phyloP scores from a whole-genome alignment of 2,797 vertebrate species.

The Parambassis ranga region DNA sequence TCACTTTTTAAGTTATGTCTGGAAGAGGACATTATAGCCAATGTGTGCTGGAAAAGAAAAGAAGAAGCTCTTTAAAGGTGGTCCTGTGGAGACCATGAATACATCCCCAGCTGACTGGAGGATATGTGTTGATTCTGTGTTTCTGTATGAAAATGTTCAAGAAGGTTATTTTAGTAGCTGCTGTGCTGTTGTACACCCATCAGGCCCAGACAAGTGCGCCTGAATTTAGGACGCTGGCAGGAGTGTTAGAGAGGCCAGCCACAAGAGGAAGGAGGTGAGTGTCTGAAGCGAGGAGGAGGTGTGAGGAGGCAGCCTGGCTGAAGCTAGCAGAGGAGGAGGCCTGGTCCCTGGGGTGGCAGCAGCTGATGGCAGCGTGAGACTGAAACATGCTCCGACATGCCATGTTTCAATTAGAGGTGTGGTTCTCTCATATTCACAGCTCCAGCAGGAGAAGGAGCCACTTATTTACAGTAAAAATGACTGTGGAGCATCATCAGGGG shows the following conservation, averaged over 20 bases:
- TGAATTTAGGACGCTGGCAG: background rate
- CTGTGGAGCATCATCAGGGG: constrained; percentile 11
- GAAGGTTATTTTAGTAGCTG: too few relatives aligned
- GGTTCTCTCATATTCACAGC: constrained; percentile 16
- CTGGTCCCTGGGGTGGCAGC: constrained; percentile 19
- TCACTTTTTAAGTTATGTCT: too few relatives aligned
- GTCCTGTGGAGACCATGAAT: too few relatives aligned
- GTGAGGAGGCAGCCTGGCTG: constrained; percentile 27
- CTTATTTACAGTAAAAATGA: constrained; percentile 30
- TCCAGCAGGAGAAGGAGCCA: constrained; percentile 32
- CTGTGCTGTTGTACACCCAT: too few relatives aligned
- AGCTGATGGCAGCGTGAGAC: constrained; percentile 32
- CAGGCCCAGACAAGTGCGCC: background rate
- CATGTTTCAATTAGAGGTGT: constrained; percentile 60
- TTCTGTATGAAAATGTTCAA: too few relatives aligned
- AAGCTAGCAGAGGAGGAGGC: background rate
- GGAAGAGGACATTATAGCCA: too few relatives aligned
- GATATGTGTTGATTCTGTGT: too few relatives aligned
- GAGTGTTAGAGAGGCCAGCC: constrained; percentile 12
- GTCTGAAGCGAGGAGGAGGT: constrained; percentile 24
- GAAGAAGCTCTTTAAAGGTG: too few relatives aligned
- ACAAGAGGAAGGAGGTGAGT: constrained; percentile 14
- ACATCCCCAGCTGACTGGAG: too few relatives aligned
- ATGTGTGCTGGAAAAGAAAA: too few relatives aligned
- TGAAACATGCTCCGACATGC: constrained; percentile 55